Base-by-base conservation (phyloP, 2,888 invertebrate species). In the Sialis lutaria region DNA sequence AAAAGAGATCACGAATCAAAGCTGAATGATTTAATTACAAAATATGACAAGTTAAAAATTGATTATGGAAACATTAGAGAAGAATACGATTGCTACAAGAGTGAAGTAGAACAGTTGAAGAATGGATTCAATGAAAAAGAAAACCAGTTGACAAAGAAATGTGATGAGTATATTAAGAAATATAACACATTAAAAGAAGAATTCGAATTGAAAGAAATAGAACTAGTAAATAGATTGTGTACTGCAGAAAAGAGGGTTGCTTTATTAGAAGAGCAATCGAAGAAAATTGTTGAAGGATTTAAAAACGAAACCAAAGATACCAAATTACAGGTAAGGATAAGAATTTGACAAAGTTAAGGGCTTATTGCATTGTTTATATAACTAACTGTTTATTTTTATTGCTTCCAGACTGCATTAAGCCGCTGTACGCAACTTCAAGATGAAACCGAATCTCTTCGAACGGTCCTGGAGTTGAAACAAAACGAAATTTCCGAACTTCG, bases 381-480 rank as follows among this genome's bases (percentile, higher is more conserved):
- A n/a, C n/a, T n/a, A n/a, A n/a, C n/a, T n/a, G n/a, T n/a, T 1
- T 6, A 5, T 6, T 41, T 10, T 44, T 48, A 37, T 32, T 8
- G 43, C 33, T 39, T 48, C 6, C 50, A 51, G 53, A 51, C 52
- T 9, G 51, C 51, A 35, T 43, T 51, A 40, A 47, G 45, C 30
- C 48, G 51, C 33, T 51, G 51, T 42, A 50, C 49, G 13, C 51
- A 51, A 49, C 43, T 84, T 39, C 72, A 79, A 55, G 79, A 79
- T 50, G 83, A 89, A 64, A 80, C 84, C 2, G 81, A 83, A 55
- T 92, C 92, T 12, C 68, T 95, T 50, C 77, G 88, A 52, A 81
- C 84, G 35, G 93, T 95, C 4, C 70, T 95, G 50, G 93, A 93
- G 56, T 69, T 95, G 58, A 82, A 87, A 58, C 87, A 87, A 60